Percentiles rank a stretch among this genome's conserved stretches.
phyloP scores from a whole-genome alignment of 2,888 invertebrate species.

The Nephrocerus scutellatus region DNA sequence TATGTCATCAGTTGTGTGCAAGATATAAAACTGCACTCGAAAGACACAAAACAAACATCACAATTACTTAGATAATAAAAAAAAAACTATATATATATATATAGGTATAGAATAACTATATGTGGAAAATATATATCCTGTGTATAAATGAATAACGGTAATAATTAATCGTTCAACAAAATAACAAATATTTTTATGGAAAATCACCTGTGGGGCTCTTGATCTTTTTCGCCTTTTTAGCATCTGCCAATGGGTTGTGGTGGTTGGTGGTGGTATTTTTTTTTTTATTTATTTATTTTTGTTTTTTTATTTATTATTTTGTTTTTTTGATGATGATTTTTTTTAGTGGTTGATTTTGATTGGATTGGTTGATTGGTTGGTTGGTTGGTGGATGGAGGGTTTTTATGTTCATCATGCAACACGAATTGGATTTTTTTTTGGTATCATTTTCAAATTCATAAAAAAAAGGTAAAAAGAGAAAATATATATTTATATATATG shows the following conservation, averaged over 20 bases:
- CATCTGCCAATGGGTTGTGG: slow-evolving; percentile 58
- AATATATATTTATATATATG: slow-evolving; percentile 22
- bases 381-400: slow-evolving; percentile 29
- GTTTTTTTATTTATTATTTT: slow-evolving; percentile 18
- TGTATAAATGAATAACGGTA: no score
- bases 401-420: slow-evolving; percentile 38
- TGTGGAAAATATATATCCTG: neutral
- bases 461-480: slow-evolving; percentile 30
- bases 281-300: slow-evolving; percentile 17
- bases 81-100: neutral
- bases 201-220: slow-evolving; percentile 83
- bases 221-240: slow-evolving; percentile 92
- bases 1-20: no score
- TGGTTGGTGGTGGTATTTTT: slow-evolving; percentile 9
- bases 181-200: slow-evolving; percentile 20
- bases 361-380: slow-evolving; percentile 25
- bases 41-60: no score
- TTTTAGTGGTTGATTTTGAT: slow-evolving; percentile 23
- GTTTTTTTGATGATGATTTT: slow-evolving; percentile 11
- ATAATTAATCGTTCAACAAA: no score
- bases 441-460: slow-evolving; percentile 21
- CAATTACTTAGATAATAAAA: no score
- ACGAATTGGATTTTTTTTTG: slow-evolving; percentile 24
- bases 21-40: no score
- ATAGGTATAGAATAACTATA: neutral